Evolutionary conservation across 2,113 vertebrate species (phyloP).

Genomic region (Balaenoptera acutorostrata): DNA sequence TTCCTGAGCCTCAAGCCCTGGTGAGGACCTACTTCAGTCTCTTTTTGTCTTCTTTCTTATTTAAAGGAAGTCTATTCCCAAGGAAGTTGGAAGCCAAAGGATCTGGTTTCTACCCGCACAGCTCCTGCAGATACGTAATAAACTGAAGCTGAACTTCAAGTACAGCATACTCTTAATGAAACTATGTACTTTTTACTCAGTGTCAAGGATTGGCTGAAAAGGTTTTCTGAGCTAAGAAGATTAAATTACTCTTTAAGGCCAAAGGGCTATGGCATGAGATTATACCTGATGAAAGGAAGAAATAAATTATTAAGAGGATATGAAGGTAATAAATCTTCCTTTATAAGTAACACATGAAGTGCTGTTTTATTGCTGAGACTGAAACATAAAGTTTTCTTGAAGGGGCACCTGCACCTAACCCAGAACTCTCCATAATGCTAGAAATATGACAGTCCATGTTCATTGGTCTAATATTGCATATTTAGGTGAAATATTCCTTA

Average conservation of each 20-base stretch:
- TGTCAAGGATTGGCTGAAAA: slow-evolving; percentile 7
- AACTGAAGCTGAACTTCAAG: neutral
- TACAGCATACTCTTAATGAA: neutral
- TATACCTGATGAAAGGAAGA: slow-evolving; percentile 45
- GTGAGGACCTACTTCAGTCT: neutral
- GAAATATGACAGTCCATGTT: neutral
- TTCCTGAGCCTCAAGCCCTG: neutral
- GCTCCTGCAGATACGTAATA: neutral
- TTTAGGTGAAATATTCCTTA: neutral
- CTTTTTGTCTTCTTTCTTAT: neutral
- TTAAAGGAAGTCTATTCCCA: neutral
- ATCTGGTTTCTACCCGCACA: neutral
- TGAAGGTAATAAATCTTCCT: slow-evolving; percentile 46
- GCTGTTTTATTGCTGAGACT: neutral
- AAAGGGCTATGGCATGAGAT: slow-evolving; percentile 33
- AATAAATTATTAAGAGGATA: slow-evolving; percentile 46
- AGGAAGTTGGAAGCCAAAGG: neutral
- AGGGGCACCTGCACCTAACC: neutral
- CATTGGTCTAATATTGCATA: neutral
- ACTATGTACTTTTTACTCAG: neutral
- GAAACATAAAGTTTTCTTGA: slow-evolving; percentile 35
- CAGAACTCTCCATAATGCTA: neutral
- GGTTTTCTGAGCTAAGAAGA: slow-evolving; percentile 43
- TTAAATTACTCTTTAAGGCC: slow-evolving; percentile 50
- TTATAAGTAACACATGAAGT: slow-evolving; percentile 14